These are phyloP conservation scores for Nasonia vitripennis DNA, from an alignment of 1,140 invertebrate genomes.

Conservation along the genomic window DNA sequence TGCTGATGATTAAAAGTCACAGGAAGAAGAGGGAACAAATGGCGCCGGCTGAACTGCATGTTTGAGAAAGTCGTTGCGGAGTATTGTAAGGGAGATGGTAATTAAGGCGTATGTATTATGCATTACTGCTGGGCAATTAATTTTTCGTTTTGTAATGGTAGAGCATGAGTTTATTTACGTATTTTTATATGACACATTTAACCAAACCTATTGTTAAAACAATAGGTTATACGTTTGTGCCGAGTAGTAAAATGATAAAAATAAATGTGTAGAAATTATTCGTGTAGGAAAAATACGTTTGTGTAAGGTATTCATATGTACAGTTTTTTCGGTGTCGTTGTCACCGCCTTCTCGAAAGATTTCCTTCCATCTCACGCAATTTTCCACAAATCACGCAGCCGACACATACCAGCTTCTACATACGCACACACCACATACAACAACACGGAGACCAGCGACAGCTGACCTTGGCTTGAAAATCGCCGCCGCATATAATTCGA, in stretches of 20 bases:
- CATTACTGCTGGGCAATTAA: neutral
- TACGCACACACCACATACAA: neutral
- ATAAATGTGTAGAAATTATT: too few relatives aligned
- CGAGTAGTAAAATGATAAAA: too few relatives aligned
- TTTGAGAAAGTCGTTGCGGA: neutral
- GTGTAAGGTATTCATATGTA: too few relatives aligned
- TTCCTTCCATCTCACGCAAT: too few relatives aligned
- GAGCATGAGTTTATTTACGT: too few relatives aligned
- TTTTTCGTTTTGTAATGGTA: neutral
- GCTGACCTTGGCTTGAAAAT: conserved; percentile 31
- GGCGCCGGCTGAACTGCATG: neutral
- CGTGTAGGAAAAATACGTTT: too few relatives aligned
- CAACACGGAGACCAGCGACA: neutral
- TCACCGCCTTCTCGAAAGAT: too few relatives aligned
- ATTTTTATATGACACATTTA: too few relatives aligned
- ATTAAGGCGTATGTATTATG: neutral
- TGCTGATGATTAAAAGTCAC: conserved; percentile 45
- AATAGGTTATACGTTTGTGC: too few relatives aligned
- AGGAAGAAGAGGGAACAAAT: conserved; percentile 15
- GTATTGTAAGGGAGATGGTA: neutral
- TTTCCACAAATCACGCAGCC: too few relatives aligned
- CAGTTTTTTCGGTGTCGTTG: too few relatives aligned
- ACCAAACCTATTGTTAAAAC: too few relatives aligned
- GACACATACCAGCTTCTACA: neutral
- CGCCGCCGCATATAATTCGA: conserved; percentile 29